Percentiles rank a stretch among this genome's conserved stretches.
Conservation (phyloP, 2,888 invertebrate species). For the Seira sanloemensis region DNA sequence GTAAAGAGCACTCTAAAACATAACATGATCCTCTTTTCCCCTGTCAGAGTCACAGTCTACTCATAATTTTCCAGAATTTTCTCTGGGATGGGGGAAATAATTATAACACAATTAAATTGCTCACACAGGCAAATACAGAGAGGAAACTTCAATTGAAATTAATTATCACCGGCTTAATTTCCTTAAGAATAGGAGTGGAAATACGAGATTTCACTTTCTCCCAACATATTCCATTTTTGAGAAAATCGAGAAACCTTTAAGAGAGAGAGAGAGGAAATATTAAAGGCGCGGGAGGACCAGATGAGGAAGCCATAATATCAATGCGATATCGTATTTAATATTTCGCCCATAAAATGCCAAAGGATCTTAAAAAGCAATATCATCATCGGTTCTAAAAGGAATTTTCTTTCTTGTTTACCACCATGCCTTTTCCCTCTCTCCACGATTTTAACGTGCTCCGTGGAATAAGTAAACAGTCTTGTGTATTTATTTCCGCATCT, state of each 20-base stretch:
- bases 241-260: neutral
- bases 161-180: neutral
- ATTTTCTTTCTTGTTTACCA: conserved; percentile 35
- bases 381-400: neutral
- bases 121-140: neutral
- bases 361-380: conserved; percentile 23
- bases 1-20: neutral
- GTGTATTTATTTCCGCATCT: too few relatives aligned
- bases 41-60: neutral
- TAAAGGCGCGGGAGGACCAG: too few relatives aligned
- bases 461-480: neutral
- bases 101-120: neutral
- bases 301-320: neutral
- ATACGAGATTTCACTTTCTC: neutral
- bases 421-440: neutral
- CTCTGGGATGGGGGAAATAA: neutral
- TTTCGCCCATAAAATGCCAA: neutral
- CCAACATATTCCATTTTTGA: conserved; percentile 6
- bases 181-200: neutral
- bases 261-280: too few relatives aligned
- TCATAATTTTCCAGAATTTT: neutral
- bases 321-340: neutral
- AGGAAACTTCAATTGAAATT: neutral
- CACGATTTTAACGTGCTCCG: neutral
- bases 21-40: neutral